Evolutionary conservation across 1,140 invertebrate genomes (phyloP), one percentile per base, ranked within the genome.

Genomic region (Periplaneta americana): DNA sequence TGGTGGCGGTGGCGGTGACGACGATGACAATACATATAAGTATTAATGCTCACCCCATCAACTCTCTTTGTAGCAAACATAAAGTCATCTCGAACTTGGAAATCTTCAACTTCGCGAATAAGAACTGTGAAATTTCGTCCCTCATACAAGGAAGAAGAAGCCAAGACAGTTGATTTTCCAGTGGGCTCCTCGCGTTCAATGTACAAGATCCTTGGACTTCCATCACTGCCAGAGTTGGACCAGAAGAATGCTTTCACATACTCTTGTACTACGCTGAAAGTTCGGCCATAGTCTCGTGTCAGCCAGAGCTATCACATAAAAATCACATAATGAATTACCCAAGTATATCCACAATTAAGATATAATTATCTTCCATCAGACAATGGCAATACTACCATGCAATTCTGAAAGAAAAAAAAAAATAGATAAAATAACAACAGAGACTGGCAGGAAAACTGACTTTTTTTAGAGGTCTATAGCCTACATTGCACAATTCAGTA

Each of bases 61-160:
- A 85, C 83, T 78, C 91, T 91, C 84, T 90, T 93, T 0, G 94
- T 95, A 0, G 93, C 96, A 89, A 98, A 97, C 91, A 97, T 93
- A 86, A 94, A 97, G 83, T 96, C 94, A 11, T 93, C 95, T 85
- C 92, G 93, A 5, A 96, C 91, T 86, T 95, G 93, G 87, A 98
- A 96, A 84, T 97, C 94, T 85, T 94, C 91, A 10, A 96, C 93
- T 83, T 93, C 91, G 0, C 89, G 88, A 36, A 96, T 92, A 34
- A 95, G 87, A 13, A 91, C 87, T 34, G 88, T 87, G 35, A 90
- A 88, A 82, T 82, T 82, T 31, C 85, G 85, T 77, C 84, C 82
- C 75, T 86, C 84, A 82, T 90, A 90, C 79, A 91, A 88, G 83
- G 86, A 84, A 79, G 81, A 82, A 83, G 90, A 90, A 34, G 92